These are phyloP conservation scores for Candoia aspera DNA, from an alignment of 2,113 vertebrate species.

Conservation along the genomic window DNA sequence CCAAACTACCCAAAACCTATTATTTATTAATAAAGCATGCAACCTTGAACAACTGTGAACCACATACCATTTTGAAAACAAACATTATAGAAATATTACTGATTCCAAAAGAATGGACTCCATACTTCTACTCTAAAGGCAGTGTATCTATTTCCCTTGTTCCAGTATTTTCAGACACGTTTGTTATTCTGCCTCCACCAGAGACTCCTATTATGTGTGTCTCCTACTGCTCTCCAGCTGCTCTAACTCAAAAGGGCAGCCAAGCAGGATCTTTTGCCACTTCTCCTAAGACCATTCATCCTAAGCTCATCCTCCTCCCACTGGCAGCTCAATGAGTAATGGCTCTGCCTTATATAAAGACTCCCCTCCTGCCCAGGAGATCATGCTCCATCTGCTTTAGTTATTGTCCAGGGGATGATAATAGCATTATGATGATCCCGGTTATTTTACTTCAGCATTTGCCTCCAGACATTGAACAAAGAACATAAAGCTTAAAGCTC, in stretches of 20 bases:
- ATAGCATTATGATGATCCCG: background rate
- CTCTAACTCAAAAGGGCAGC: background rate
- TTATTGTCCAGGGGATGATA: background rate
- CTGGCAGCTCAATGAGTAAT: background rate
- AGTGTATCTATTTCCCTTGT: background rate
- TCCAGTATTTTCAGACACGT: background rate
- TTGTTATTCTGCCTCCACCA: background rate
- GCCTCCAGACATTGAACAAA: background rate
- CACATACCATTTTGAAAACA: background rate
- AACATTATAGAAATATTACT: background rate
- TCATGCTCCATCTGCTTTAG: background rate
- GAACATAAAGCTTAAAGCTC: background rate
- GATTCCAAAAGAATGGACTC: background rate
- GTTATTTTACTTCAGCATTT: background rate
- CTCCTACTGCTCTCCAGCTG: background rate
- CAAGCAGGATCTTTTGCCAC: background rate
- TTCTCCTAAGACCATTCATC: background rate
- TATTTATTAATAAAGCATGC: background rate
- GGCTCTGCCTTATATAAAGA: background rate
- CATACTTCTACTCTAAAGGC: background rate
- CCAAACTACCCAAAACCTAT: background rate
- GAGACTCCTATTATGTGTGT: background rate
- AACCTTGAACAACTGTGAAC: background rate
- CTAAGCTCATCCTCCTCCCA: background rate
- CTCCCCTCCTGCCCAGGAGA: background rate